Percentiles rank a stretch among this genome's conserved stretches.
Evolutionary conservation across 2,113 vertebrate genomes (phyloP).

Genomic region (Ariopsis seemanni): DNA sequence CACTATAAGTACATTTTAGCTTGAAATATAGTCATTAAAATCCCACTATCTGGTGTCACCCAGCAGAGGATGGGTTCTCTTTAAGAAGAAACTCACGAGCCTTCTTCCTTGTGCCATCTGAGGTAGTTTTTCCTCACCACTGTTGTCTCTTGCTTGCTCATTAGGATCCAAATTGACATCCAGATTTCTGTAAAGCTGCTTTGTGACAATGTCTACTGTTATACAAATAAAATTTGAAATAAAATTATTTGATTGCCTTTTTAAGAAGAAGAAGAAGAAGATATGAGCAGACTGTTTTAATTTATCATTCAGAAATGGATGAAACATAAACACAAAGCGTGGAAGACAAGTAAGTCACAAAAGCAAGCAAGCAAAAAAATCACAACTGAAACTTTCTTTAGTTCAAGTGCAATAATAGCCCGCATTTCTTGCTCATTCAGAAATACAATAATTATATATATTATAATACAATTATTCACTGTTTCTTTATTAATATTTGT

Average conservation of each 20-base stretch:
- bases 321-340: not conserved
- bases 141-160: not conserved
- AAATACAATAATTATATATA: not conserved
- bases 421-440: not conserved
- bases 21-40: not conserved
- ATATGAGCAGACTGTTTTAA: not conserved
- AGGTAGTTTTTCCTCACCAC: not conserved
- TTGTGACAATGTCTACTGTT: not conserved
- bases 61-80: not conserved
- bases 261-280: not conserved
- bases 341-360: not conserved
- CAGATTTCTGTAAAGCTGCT: not conserved
- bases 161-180: not conserved
- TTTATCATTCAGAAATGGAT: not conserved
- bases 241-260: not conserved
- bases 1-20: not conserved
- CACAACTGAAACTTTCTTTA: not conserved
- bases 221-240: not conserved
- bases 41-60: not conserved
- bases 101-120: not conserved
- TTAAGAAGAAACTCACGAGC: not conserved
- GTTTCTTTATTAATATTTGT: not conserved
- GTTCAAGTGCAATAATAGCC: no score
- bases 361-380: not conserved
- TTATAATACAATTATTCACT: not conserved